Evolutionary conservation across 2,888 invertebrate genomes (phyloP), one percentile per base, ranked within the genome.

Genomic region (Ernsta delagoae): DNA sequence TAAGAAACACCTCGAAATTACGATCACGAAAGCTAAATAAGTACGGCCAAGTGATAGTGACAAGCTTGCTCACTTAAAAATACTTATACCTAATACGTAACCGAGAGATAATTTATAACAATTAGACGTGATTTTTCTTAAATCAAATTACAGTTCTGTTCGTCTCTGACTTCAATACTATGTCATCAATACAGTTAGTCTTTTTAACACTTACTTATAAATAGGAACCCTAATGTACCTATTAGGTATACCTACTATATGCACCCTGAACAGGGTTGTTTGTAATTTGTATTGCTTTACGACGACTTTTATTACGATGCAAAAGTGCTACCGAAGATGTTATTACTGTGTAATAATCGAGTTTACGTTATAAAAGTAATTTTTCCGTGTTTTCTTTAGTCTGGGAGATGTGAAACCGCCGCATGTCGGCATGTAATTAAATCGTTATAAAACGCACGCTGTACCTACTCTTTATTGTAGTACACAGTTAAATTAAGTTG

Each of bases 1-100:
- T 83, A 79, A 77, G 66, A 54, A 34, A 53, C 59, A 54, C 60
- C 66, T 60, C 48, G 60, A 67, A 67, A 67, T 67, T 67, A 67
- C 66, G 41, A 59, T 12, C 41, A 31, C 59, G 34, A 59, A 41
- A 31, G 54, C 66, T 67, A 67, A 67, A 67, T 66, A 66, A 60
- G 66, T 60, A 60, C 65, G 24, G 53, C 39, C 59, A 66, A 50
- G 60, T 66, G 66, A 66, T 60, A 41, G 66, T n/a, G n/a, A n/a
- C n/a, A n/a, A n/a, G n/a, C n/a, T n/a, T n/a, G n/a, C n/a, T n/a
- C n/a, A n/a, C n/a, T n/a, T n/a, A n/a, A n/a, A n/a, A n/a, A n/a
- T n/a, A n/a, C n/a, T n/a, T n/a, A n/a, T n/a, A n/a, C n/a, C n/a
- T n/a, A n/a, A n/a, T n/a, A n/a, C n/a, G n/a, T n/a, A n/a, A n/a